Evolutionary conservation across 2,888 invertebrate genomes (phyloP), one percentile per base, ranked within the genome.

Genomic region (Mayetiola destructor): DNA sequence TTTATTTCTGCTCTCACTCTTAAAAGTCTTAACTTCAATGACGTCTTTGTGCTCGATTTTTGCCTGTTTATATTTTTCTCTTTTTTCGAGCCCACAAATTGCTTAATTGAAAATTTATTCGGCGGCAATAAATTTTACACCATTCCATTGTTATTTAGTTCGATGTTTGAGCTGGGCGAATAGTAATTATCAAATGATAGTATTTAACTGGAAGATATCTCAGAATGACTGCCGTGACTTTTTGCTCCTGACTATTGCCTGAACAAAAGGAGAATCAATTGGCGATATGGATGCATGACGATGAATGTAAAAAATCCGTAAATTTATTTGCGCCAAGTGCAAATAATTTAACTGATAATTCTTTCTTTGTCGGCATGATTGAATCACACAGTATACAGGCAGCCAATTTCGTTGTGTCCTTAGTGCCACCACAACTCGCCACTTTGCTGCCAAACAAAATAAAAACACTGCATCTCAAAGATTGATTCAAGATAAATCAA

Each of bases 401-500:
- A 27, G n/a, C 4, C 5, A 48, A 20, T 39, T 37, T 37, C 4
- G 48, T 27, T 27, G 21, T 48, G n/a, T n/a, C n/a, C n/a, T n/a
- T n/a, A n/a, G n/a, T 48, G 48, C 48, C 48, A 48, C 48, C 48
- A 27, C n/a, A n/a, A n/a, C 18, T 48, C n/a, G 12, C n/a, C n/a
- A 12, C 37, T 48, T 27, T 14, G n/a, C 4, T 27, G n/a, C n/a
- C 2, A 20, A 21, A 40, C 3, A 21, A 21, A 21, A 21, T 21
- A 23, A n/a, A 16, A 20, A 3, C 16, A 27, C n/a, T n/a, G 27
- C 27, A 48, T 16, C 27, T 5, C 12, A 21, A 9, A 48, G 48
- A 48, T 48, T 48, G 48, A 48, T 48, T 48, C 48, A 48, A 48
- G 48, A 48, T 48, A 48, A 48, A 48, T 48, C 48, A 48, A 48